Evolutionary conservation across 2,888 invertebrate genomes (phyloP), one percentile per base, ranked within the genome.

Genomic region (Lasioglossum calceatum): DNA sequence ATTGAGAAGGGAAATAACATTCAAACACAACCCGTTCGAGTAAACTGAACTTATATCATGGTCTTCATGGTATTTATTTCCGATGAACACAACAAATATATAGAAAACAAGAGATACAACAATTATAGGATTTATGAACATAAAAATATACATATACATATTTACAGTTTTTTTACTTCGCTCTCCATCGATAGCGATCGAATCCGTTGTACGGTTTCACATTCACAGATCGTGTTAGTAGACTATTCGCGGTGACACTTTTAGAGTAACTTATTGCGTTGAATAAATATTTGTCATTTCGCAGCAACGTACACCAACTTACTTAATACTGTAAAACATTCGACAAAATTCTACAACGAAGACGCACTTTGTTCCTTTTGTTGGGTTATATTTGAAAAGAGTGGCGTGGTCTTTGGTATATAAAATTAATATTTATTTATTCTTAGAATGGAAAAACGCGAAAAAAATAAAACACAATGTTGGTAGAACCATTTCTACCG

Each of bases 11-110:
- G 70, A 64, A 64, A 32, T 70, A 23, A 23, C 23, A 42, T 42
- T 42, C n/a, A 5, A 12, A n/a, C 23, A n/a, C 64, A 67, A 7
- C 7, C 64, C 19, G 8, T 58, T 2, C n/a, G 42, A 77, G 1
- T 27, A 16, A 72, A 72, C 42, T 42, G 8, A 44, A 58, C 14
- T 42, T 72, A 39, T 4, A 23, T 27, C 50, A 50, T 50, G 14
- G 54, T 79, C 54, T 87, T 27, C 50, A 50, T 50, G 14, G 54
- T 79, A 61, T 87, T 87, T 87, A 87, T 87, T 87, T 82, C 32
- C 67, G 7, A 77, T 27, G 61, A 50, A 32, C 67, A 79, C 79
- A 87, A 87, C 81, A 87, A 84, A 74, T 54, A 72, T 79, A 70
- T 78, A 84, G 50, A 87, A 87, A 81, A 81, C 32, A 54, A 78